Base-by-base conservation (phyloP, 1,140 invertebrate genomes). In the Araneus ventricosus region DNA sequence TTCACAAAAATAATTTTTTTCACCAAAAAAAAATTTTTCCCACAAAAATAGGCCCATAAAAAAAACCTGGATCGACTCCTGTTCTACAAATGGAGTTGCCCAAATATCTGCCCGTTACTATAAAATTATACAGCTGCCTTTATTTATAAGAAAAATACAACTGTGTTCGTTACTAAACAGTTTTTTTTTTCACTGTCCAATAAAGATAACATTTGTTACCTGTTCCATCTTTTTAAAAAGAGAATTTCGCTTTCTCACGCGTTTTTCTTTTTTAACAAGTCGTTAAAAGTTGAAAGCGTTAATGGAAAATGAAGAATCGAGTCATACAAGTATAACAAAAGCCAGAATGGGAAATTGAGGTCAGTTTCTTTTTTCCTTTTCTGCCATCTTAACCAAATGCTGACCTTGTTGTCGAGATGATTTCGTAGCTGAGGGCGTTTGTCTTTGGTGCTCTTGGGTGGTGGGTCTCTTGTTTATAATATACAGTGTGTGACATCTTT, bases 401-500 rank as follows among this genome's bases (percentile, higher is more conserved):
- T 75, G 70, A 75, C 70, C 70, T 75, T 75, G 70, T 75, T 75
- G 70, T 75, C 70, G 30, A 0, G 14, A 14, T 4, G 67, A 34
- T 57, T 79, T 67, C 17, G 27, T 79, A 14, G 39, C 52, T 20
- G 6, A 22, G 10, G 63, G 88, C 39, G n/a, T 39, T 79, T 89
- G 41, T 79, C 59, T 41, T 67, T 24, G 30, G n/a, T 37, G 37
- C 27, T 75, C 30, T 34, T 88, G 30, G 59, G 59, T 88, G 59
- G 86, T 20, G 34, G 22, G 61, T 45, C 22, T 75, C 67, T 75
- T 37, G 14, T 14, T 41, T 37, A 5, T 75, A 20, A 34, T 75
- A 20, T 14, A 8, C 8, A 6, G 27, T 79, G 88, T 67, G 61
- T 67, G 61, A 89, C 67, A 89, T 89, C 39, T 79, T 89, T 89